These are phyloP conservation scores for Agapornis roseicollis DNA, from an alignment of 2,113 vertebrate genomes.

Conservation along the genomic window DNA sequence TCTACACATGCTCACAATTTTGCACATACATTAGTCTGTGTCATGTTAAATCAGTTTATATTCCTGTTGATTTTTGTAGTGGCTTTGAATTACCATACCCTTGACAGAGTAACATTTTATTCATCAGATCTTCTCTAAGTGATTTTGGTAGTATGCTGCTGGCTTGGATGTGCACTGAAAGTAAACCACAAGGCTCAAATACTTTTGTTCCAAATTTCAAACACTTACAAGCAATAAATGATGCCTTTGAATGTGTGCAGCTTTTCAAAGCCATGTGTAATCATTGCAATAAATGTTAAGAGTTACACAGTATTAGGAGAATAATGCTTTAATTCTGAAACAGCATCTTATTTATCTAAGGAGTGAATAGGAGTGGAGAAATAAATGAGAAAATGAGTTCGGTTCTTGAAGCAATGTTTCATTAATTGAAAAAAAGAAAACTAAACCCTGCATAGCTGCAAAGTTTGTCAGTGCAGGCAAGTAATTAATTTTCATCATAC, in stretches of 20 bases:
- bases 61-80: background rate
- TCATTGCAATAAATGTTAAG: background rate
- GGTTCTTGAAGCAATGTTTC: background rate
- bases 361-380: background rate
- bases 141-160: background rate
- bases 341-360: background rate
- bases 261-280: background rate
- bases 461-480: background rate
- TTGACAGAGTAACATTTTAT: background rate
- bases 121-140: background rate
- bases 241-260: background rate
- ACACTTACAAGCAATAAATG: background rate
- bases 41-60: background rate
- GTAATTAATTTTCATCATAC: background rate
- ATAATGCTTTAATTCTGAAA: background rate
- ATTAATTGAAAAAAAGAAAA: background rate
- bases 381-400: background rate
- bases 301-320: background rate
- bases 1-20: background rate
- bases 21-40: accelerated
- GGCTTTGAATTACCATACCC: background rate
- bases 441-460: background rate
- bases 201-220: background rate
- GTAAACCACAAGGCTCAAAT: background rate
- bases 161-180: background rate